Percentiles rank a stretch among this genome's conserved stretches.
phyloP scores from a whole-genome alignment of 2,888 invertebrate species.

The Nephrotoma guestfalica region DNA sequence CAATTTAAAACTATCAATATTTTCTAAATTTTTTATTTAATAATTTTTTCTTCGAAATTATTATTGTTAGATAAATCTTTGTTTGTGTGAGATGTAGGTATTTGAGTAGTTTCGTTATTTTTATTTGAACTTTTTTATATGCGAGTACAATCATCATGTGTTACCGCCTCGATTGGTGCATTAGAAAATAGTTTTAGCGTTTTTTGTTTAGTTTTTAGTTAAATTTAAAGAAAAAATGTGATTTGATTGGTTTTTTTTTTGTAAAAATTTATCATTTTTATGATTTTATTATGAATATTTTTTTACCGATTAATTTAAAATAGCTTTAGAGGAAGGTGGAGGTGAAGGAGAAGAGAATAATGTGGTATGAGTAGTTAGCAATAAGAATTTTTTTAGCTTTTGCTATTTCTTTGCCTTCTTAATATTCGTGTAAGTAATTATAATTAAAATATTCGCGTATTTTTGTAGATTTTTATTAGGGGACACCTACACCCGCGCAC shows the following conservation, averaged over 20 bases:
- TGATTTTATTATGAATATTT: not conserved
- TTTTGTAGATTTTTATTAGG: not conserved
- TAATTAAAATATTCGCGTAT: not conserved
- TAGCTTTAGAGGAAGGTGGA: not conserved
- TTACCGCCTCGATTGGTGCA: not conserved
- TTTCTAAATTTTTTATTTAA: no score
- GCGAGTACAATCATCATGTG: not conserved
- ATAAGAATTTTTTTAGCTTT: not conserved
- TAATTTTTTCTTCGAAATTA: no score
- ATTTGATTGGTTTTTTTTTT: not conserved
- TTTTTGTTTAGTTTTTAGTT: not conserved
- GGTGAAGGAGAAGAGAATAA: not conserved
- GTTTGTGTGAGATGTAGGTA: not conserved
- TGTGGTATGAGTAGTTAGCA: not conserved
- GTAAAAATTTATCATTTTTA: not conserved
- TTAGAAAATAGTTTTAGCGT: not conserved
- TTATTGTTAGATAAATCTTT: not conserved
- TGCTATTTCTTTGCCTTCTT: not conserved
- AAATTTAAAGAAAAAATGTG: not conserved
- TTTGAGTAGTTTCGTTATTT: not conserved
- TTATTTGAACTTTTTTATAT: not conserved
- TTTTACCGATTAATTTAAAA: not conserved
- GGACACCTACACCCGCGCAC: not conserved
- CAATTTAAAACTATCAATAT: no score
- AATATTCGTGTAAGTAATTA: not conserved